Conservation (phyloP, 2,797 vertebrate species). For the Atherinosoma microstoma region DNA sequence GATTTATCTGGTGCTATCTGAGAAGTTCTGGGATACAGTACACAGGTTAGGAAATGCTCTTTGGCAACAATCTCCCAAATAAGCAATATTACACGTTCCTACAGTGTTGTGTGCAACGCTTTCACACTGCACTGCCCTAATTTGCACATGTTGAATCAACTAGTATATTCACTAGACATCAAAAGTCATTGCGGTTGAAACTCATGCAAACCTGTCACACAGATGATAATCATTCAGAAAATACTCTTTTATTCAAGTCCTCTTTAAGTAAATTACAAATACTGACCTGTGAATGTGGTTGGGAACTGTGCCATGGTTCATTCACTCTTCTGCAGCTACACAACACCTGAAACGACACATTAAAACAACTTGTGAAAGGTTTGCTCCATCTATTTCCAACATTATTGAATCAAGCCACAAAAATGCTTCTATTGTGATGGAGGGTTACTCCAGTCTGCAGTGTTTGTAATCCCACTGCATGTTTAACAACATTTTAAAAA, state of each 20-base stretch:
- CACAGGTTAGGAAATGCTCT: neutral
- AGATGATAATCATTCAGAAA: neutral
- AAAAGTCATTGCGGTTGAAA: neutral
- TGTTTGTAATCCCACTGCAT: neutral
- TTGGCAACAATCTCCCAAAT: neutral
- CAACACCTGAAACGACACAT: constrained; percentile 82
- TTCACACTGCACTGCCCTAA: neutral
- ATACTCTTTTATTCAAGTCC: too few relatives aligned
- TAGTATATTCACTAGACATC: too few relatives aligned
- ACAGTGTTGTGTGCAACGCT: neutral
- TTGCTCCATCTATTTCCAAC: neutral
- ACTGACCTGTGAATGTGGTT: constrained; percentile 94
- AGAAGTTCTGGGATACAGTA: neutral
- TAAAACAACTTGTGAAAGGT: neutral
- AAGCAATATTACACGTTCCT: neutral
- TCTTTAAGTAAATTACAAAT: neutral
- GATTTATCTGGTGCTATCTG: neutral
- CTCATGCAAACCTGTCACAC: neutral
- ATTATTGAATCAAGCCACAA: neutral
- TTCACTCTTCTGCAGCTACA: constrained; percentile 83
- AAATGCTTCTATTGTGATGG: neutral
- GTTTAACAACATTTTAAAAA: constrained; percentile 1
- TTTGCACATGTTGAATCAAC: neutral
- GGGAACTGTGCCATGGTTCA: constrained; percentile 99
- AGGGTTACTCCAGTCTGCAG: neutral